Evolutionary conservation across 1,140 invertebrate genomes (phyloP).

Genomic region (Oscheius sp.): DNA sequence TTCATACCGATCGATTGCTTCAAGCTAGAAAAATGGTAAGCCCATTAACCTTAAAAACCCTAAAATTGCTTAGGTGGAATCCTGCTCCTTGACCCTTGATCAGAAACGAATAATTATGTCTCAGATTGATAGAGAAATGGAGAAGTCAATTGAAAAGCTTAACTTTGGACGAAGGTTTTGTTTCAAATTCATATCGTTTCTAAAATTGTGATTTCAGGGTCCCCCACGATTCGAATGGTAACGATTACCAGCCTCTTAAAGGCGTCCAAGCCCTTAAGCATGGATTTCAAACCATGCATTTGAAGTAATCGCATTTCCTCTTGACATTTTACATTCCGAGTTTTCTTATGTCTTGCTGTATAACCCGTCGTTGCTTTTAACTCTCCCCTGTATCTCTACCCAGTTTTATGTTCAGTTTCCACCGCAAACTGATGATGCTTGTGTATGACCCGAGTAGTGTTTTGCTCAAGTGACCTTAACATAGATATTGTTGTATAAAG

Average conservation of each 20-base stretch:
- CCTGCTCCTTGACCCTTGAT: slow-evolving; percentile 19
- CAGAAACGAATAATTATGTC: slow-evolving; percentile 29
- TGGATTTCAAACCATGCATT: background rate
- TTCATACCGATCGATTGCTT: slow-evolving; percentile 16
- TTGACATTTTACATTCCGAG: background rate
- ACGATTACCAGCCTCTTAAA: slow-evolving; percentile 11
- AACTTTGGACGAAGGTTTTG: background rate
- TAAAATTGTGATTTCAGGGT: background rate
- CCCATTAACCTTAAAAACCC: background rate
- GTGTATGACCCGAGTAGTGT: background rate
- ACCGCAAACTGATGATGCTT: background rate
- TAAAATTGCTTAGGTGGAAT: slow-evolving; percentile 7
- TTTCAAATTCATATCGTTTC: background rate
- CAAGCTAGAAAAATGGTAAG: slow-evolving; percentile 31
- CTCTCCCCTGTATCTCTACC: background rate
- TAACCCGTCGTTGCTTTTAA: background rate
- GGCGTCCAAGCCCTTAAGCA: slow-evolving; percentile 1
- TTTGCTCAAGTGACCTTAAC: slow-evolving; percentile 6
- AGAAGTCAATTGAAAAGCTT: slow-evolving; percentile 23
- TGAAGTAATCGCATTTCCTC: background rate
- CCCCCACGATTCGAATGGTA: slow-evolving; percentile 1
- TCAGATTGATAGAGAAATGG: slow-evolving; percentile 24
- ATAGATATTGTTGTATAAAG: too few species aligned
- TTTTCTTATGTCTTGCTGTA: background rate
- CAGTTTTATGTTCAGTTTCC: slow-evolving; percentile 1